Conservation (phyloP, 2,888 invertebrate species). For the Poecilobothrus nobilitatus region DNA sequence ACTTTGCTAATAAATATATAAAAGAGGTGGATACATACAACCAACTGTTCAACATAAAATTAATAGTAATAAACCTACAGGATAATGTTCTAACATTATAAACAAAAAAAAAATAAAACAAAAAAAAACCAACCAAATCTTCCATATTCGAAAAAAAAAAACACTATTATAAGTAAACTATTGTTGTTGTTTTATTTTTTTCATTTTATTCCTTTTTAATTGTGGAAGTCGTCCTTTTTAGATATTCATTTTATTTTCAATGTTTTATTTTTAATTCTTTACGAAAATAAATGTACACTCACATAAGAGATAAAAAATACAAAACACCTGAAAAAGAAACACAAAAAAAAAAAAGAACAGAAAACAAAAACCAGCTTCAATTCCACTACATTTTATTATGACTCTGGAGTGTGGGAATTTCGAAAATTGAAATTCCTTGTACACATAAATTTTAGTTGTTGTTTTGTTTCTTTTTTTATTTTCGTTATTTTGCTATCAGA, state of each 20-base stretch:
- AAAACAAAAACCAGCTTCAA: background rate
- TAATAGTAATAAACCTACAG: too few relatives aligned
- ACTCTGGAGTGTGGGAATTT: constrained; percentile 4
- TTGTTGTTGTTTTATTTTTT: background rate
- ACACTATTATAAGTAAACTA: too few relatives aligned
- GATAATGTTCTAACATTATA: too few relatives aligned
- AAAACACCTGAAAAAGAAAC: background rate
- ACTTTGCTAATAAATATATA: background rate
- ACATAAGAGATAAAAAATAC: background rate
- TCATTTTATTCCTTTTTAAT: background rate
- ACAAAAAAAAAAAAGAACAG: background rate
- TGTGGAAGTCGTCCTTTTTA: constrained; percentile 1
- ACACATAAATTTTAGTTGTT: background rate
- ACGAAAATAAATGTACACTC: too few relatives aligned
- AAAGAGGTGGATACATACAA: background rate
- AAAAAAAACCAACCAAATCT: too few relatives aligned
- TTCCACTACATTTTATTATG: background rate
- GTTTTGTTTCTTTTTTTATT: background rate
- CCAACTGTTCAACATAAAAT: too few relatives aligned
- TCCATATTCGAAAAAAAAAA: too few relatives aligned
- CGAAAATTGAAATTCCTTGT: constrained; percentile 1
- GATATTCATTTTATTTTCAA: background rate
- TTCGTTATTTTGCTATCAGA: background rate
- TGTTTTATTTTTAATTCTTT: background rate
- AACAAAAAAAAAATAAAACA: too few relatives aligned